phyloP scores from a whole-genome alignment of 2,888 invertebrate genomes.

The Syrista parreyssii region DNA sequence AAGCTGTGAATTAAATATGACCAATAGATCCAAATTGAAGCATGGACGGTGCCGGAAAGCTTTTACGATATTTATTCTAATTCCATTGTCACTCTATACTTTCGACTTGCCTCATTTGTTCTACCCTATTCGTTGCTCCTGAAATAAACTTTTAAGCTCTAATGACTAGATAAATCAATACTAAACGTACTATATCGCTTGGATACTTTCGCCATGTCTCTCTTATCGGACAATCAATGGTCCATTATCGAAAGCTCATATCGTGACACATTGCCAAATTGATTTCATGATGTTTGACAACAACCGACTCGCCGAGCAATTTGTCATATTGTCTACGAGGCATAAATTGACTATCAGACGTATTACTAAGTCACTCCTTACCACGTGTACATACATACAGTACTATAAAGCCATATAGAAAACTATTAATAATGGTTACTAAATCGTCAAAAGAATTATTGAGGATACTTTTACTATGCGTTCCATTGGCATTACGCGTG shows the following conservation, averaged over 20 bases:
- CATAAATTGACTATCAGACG: not conserved
- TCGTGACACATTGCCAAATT: not conserved
- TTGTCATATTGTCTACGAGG: not conserved
- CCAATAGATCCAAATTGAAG: not conserved
- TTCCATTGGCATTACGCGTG: not conserved
- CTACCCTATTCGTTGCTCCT: not conserved
- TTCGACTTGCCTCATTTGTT: not conserved
- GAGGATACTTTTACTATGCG: not conserved
- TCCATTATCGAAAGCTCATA: not conserved
- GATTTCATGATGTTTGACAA: not conserved
- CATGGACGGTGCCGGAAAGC: not conserved
- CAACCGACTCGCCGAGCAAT: not conserved
- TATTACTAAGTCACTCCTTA: not conserved
- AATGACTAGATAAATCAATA: not conserved
- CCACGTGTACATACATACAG: not conserved
- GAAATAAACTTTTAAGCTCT: not conserved
- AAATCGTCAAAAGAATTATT: not conserved
- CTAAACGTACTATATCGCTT: not conserved
- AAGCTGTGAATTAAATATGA: not conserved
- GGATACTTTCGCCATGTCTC: not conserved
- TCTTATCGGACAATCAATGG: not conserved
- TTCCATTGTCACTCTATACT: not conserved
- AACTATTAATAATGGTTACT: not conserved
- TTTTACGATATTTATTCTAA: not conserved
- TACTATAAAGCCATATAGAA: not conserved